Evolutionary conservation across 2,113 vertebrate species (phyloP).

Genomic region (Trogon melanurus): DNA sequence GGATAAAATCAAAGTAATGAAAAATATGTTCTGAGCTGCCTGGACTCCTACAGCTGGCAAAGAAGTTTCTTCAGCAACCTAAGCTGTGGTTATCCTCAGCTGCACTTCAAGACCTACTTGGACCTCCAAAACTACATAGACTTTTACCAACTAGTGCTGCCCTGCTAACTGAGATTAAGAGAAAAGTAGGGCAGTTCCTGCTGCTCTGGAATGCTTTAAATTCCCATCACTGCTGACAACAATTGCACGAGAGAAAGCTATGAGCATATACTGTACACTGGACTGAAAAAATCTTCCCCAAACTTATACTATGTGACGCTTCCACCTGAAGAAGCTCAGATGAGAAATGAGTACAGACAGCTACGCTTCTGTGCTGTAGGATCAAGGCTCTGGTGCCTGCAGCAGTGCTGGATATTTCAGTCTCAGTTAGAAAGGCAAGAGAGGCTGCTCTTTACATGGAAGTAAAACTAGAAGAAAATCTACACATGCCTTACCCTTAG

Average conservation of each 20-base stretch:
- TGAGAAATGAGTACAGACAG: not conserved
- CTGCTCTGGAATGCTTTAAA: not conserved
- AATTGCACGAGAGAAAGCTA: not conserved
- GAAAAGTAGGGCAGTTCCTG: not conserved
- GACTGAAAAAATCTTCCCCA: not conserved
- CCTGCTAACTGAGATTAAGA: not conserved
- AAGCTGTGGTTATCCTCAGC: not conserved
- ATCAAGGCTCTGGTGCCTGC: not conserved
- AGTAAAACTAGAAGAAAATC: not conserved
- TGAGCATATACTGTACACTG: not conserved
- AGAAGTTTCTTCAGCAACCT: not conserved
- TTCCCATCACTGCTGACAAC: not conserved
- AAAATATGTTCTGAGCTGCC: not conserved
- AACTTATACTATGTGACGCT: fast-evolving
- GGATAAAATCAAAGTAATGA: not conserved
- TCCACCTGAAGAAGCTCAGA: not conserved
- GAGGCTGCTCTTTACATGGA: not conserved
- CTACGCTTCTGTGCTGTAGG: not conserved
- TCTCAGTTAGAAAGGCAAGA: not conserved
- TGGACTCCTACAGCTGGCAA: not conserved
- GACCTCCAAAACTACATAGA: not conserved
- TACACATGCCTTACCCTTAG: fast-evolving
- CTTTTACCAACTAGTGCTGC: not conserved
- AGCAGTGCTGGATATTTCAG: not conserved
- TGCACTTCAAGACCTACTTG: conserved; percentile 1